These are phyloP conservation scores for Cacoxenus indagator DNA, from an alignment of 2,888 invertebrate species.

Conservation along the genomic window DNA sequence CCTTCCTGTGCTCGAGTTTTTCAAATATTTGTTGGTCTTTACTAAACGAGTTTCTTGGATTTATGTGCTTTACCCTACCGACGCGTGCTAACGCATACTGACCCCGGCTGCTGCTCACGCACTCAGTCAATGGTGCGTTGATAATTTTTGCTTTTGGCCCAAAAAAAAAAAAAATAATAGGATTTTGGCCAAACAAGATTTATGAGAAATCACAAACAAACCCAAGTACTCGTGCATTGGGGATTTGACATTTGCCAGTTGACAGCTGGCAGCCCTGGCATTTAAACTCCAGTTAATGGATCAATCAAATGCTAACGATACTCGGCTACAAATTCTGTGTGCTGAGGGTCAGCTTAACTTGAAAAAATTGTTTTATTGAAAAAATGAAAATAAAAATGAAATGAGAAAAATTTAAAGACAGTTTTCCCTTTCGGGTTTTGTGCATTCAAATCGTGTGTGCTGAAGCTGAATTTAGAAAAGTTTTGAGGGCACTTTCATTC, in stretches of 20 bases:
- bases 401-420: not conserved
- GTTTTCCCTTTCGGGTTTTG: not conserved
- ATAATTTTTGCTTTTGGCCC: no score
- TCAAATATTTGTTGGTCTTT: conserved; percentile 17
- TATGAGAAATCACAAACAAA: no score
- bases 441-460: not conserved
- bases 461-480: conserved; percentile 56
- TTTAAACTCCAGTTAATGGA: no score
- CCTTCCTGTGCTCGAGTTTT: conserved; percentile 61
- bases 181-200: no score
- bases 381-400: not conserved
- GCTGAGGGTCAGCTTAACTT: no score
- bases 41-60: not conserved
- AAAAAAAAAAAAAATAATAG: no score
- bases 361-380: not conserved
- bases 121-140: no score
- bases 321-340: no score
- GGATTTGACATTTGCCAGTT: no score
- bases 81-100: not conserved
- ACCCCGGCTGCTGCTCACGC: not conserved
- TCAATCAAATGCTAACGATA: no score
- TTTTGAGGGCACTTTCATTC: conserved; percentile 67
- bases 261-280: no score
- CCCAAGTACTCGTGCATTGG: no score
- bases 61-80: not conserved